A percentile compares a stretch with the other conserved stretches of the same genome.
These are phyloP conservation scores for Anas georgica DNA, from an alignment of 2,797 vertebrate genomes.

Conservation along the genomic window DNA sequence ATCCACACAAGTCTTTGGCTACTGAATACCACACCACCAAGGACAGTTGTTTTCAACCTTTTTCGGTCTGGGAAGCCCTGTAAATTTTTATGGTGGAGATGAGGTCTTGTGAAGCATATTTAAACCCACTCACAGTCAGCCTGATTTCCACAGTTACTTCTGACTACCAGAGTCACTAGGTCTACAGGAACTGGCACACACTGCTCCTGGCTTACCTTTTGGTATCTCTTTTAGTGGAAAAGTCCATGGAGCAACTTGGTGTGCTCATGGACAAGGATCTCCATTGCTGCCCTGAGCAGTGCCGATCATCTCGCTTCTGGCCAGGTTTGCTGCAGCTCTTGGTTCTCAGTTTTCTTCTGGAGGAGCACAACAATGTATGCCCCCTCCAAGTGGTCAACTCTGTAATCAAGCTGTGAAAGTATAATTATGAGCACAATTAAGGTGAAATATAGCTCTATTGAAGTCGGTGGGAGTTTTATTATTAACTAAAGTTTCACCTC, in stretches of 20 bases:
- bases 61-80: not conserved
- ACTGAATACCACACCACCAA: not conserved
- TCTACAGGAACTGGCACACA: not conserved
- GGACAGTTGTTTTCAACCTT: constrained; percentile 13
- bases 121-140: not conserved
- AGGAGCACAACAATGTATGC: constrained; percentile 5
- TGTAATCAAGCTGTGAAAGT: constrained; percentile 26
- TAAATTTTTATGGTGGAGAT: not conserved
- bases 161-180: not conserved
- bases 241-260: not conserved
- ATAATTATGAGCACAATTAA: constrained; percentile 21
- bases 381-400: constrained; percentile 1
- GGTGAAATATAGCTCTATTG: constrained; percentile 60
- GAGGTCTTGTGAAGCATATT: not conserved
- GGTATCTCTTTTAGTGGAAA: not conserved
- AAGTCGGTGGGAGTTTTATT: constrained; percentile 43
- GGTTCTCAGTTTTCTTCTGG: not conserved
- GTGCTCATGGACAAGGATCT: not conserved
- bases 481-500: constrained; percentile 45
- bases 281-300: not conserved
- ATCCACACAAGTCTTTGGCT: constrained; percentile 11
- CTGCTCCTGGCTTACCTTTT: not conserved
- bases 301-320: not conserved
- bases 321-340: not conserved
- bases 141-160: not conserved